Percentiles rank a stretch among this genome's conserved stretches.
Evolutionary conservation across 2,888 invertebrate species (phyloP).

Genomic region (Charanyca ferruginea): DNA sequence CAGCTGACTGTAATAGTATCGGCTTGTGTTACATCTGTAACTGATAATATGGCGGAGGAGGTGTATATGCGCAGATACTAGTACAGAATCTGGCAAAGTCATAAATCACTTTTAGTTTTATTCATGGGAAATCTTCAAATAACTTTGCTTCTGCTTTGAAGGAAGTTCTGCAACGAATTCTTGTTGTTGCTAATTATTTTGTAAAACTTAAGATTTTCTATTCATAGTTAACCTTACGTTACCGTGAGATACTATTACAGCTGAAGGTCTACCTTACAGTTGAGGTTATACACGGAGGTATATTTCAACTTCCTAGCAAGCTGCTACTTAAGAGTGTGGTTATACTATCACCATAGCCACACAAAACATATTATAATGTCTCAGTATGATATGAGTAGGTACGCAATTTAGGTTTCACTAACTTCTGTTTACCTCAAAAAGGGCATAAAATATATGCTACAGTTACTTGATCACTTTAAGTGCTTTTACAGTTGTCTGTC

Average conservation of each 20-base stretch:
- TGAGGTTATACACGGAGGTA: background rate
- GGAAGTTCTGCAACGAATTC: background rate
- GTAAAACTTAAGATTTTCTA: background rate
- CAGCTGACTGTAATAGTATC: background rate
- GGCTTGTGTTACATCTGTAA: background rate
- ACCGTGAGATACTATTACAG: background rate
- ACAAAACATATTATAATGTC: background rate
- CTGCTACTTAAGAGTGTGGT: background rate
- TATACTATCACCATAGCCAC: background rate
- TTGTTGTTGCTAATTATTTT: background rate
- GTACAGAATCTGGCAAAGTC: no score
- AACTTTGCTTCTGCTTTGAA: background rate
- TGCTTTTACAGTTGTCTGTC: slow-evolving; percentile 62
- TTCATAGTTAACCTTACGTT: background rate
- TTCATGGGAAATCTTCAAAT: background rate
- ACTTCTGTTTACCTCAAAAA: slow-evolving; percentile 17
- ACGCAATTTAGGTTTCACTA: background rate
- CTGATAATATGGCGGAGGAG: background rate
- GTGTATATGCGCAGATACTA: background rate
- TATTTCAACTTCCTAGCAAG: background rate
- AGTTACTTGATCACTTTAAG: slow-evolving; percentile 29
- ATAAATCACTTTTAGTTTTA: background rate
- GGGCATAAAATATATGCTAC: slow-evolving; percentile 14
- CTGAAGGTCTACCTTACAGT: background rate
- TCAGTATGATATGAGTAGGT: no score